Base-by-base conservation (phyloP, 2,113 vertebrate genomes). In the Lophochroa leadbeateri region DNA sequence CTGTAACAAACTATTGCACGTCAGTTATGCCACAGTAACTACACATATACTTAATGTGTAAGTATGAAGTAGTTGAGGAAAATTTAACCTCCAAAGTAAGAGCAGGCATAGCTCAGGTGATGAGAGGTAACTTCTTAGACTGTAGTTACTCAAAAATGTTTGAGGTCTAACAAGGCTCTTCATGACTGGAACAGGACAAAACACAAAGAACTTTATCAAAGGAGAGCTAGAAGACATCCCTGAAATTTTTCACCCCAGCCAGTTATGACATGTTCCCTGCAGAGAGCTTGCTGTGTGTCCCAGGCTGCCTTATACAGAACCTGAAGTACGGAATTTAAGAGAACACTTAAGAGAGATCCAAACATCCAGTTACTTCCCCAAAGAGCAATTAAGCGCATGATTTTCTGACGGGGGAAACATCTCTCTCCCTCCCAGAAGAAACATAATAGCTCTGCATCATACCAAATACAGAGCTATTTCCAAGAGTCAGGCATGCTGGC, bases 11-110 rank as follows among this genome's bases (percentile, higher is more conserved):
- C 72, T 18, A 33, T 0, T 11, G 44, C 46, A 16, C 6, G 29
- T 33, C 77, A 35, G 11, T 37, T 11, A 19, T 11, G 60, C 35
- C 80, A 57, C 69, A 79, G 3, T 28, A 49, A 72, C 70, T 29
- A 47, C 14, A 29, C 1, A 8, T 35, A 39, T 4, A 12, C 8
- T 39, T 3, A 35, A 17, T 0, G 0, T 21, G 37, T 6, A 91
- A 70, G 29, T 2, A 53, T 9, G 24, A 58, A 71, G 55, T 35
- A 65, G 83, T 31, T 53, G 7, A 67, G 43, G 35, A 17, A 47
- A 50, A 55, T 20, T 17, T 52, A 35, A 49, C 20, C 29, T 41
- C 29, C 13, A 60, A 71, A 71, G 25, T 28, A 79, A 70, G 35
- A 74, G 46, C 3, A 15, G 86, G 9, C 28, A 46, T 1, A 28